Evolutionary conservation across 2,888 invertebrate species (phyloP), one percentile per base, ranked within the genome.

Genomic region (Troides oblongomaculatus): DNA sequence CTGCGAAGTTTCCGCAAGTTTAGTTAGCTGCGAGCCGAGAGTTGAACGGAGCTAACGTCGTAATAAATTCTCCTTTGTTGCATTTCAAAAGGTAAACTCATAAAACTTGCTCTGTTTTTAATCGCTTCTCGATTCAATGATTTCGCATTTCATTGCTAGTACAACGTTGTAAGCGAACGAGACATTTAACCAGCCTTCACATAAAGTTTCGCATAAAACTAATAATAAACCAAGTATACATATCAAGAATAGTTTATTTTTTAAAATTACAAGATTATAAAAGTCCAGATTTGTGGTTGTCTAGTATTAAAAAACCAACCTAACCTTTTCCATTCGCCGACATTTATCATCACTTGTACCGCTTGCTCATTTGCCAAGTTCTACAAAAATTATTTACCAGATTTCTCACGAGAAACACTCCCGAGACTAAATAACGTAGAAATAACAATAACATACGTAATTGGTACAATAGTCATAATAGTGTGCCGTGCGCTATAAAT

Each of bases 1-100:
- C 82, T 81, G 84, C 80, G 79, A 86, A 86, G 82, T 85, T 86
- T 79, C 70, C 67, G 56, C 58, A 71, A 71, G 67, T 71, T 71
- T 70, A 67, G 70, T 68, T 68, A 67, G 70, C 64, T 64, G 66
- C 56, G 70, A 61, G 70, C 60, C 60, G 59, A 43, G 57, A 67
- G 67, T 64, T 67, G 53, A 64, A 43, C 70, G 66, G n/a, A 63
- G 70, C 67, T 71, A 71, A 71, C 70, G 64, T 71, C 23, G 64
- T 70, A 70, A 71, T 71, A 71, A 71, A 71, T 71, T 71, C 64
- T 46, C 64, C 71, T 71, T 70, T 67, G 71, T 66, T 73, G 73
- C 71, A 68, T 64, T 72, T 73, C 71, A 70, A 65, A 71, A 73
- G 66, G 70, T 68, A 62, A 62, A 70, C 65, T 73, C 65, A 68